phyloP scores from a whole-genome alignment of 2,113 vertebrate species.

The Lophotis ruficrista region DNA sequence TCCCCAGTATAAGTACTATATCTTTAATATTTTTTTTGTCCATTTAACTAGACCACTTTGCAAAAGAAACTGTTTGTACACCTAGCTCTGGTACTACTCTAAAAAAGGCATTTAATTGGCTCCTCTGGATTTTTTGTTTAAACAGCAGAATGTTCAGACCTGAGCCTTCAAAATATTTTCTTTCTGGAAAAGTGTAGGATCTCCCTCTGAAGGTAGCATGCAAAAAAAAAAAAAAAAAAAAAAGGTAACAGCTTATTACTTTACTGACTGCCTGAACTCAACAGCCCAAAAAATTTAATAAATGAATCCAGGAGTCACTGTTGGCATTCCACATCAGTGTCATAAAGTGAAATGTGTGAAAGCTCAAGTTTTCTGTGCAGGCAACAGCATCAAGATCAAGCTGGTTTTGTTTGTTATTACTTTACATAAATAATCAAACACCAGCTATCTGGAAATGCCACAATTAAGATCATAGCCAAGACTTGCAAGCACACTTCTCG shows the following conservation, averaged over 20 bases:
- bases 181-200: background rate
- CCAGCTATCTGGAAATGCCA: background rate
- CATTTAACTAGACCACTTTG: background rate
- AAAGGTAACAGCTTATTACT: background rate
- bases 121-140: background rate
- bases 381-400: background rate
- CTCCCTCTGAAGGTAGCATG: background rate
- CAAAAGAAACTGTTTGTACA: background rate
- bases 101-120: background rate
- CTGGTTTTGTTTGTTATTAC: background rate
- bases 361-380: background rate
- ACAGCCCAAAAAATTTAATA: background rate
- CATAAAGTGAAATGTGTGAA: background rate
- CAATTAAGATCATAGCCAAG: background rate
- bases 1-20: background rate
- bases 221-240: background rate
- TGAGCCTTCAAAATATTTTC: background rate
- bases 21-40: background rate
- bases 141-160: background rate
- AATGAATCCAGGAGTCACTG: background rate
- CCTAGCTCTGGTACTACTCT: background rate
- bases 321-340: background rate
- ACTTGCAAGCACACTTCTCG: background rate
- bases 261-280: background rate
- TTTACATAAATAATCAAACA: background rate